phyloP scores from a whole-genome alignment of 2,113 vertebrate genomes.

The Hassar affinis region DNA sequence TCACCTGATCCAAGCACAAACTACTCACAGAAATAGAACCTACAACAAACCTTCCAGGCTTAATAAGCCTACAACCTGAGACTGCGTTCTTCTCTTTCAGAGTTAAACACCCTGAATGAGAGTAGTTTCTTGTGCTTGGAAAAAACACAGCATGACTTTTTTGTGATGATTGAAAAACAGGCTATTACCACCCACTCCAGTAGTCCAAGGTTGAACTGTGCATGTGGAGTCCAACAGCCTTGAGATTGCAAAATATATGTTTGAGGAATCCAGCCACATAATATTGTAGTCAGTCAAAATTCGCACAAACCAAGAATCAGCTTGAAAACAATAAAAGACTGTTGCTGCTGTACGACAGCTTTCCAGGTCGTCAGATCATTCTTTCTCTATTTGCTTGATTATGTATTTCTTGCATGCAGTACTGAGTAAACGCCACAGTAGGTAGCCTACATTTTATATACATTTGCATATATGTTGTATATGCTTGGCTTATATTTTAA shows the following conservation, averaged over 20 bases:
- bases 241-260: conserved; percentile 44
- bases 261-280: conserved; percentile 11
- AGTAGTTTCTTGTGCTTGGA: not conserved
- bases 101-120: conserved; percentile 11
- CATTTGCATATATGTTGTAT: not conserved
- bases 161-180: conserved; percentile 39
- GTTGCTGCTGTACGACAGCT: not conserved
- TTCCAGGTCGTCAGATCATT: not conserved
- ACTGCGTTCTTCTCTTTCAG: not conserved
- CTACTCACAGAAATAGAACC: conserved; percentile 13
- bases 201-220: conserved; percentile 30
- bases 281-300: conserved; percentile 30
- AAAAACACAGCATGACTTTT: not conserved
- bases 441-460: not conserved
- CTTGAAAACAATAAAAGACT: conserved; percentile 36
- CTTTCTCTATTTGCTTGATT: not conserved
- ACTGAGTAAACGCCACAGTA: not conserved
- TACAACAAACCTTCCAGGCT: conserved; percentile 14
- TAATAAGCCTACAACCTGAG: conserved; percentile 22
- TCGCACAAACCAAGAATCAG: not conserved
- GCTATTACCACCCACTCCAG: not conserved
- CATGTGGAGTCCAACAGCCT: conserved; percentile 29
- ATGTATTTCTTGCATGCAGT: not conserved
- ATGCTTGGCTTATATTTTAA: not conserved
- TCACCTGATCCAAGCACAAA: conserved; percentile 26